Base-by-base conservation (phyloP, 2,113 vertebrate species). In the Labrus mixtus region DNA sequence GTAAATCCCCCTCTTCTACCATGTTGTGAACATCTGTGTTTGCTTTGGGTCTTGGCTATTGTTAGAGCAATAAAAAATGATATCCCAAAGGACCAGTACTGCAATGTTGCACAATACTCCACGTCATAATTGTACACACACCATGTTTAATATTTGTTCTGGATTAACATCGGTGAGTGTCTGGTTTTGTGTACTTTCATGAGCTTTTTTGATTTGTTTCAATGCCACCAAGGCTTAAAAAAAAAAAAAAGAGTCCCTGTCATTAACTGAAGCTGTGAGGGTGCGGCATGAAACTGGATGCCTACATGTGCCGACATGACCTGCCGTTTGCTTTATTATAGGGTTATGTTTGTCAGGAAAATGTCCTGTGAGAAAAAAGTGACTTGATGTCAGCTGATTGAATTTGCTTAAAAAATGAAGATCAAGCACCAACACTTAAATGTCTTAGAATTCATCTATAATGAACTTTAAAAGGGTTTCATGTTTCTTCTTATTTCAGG, bases 21-120 rank as follows among this genome's bases (percentile, higher is more conserved):
- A 71, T 85, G 58, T 86, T 86, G 77, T 59, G 82, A 92, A 92
- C 93, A 94, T 93, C 92, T 94, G 93, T 91, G 83, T 88, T 90
- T 90, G 86, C 75, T 89, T 82, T 89, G 57, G 74, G 63, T 71
- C 57, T 60, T 83, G 68, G 87, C 71, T 83, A 82, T 85, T 84
- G 86, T 80, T 84, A 58, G 57, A 81, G 79, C 72, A 73, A 69
- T 76, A 73, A 78, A 78, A 75, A 82, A 69, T 69, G 56, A 29
- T 57, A 74, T 80, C 81, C 73, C 79, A 81, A 73, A 80, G 36
- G 79, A 63, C 87, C 84, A 60, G 33, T 20, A 16, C 68, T 75
- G 84, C 75, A 63, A 46, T 11, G 78, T 91, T 92, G 83, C 73
- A 70, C 77, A 91, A 92, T 76, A 62, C 10, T 39, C 41, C 33